Evolutionary conservation across 2,888 invertebrate species (phyloP).

Genomic region (Agapostemon virescens): DNA sequence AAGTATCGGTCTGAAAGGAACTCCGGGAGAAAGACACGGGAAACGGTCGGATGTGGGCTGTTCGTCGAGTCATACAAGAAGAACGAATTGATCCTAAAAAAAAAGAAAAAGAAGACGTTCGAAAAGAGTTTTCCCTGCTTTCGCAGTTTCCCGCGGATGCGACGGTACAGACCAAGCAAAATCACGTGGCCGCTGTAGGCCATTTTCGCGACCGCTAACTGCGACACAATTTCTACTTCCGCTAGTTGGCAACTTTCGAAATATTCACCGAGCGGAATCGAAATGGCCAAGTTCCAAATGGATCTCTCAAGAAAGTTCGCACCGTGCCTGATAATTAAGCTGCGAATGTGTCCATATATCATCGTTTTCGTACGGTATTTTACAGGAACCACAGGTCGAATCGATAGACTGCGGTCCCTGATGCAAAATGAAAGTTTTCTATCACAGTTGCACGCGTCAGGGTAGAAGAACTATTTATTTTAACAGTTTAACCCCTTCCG

Average conservation of each 20-base stretch:
- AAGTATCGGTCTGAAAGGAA: constrained; percentile 50
- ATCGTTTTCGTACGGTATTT: neutral
- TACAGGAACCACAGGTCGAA: neutral
- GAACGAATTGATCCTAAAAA: constrained; percentile 61
- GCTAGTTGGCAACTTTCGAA: neutral
- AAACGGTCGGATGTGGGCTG: constrained; percentile 46
- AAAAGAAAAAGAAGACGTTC: constrained; percentile 61
- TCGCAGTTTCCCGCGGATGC: constrained; percentile 33
- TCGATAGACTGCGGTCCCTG: neutral
- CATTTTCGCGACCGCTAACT: neutral
- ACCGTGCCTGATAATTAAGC: neutral
- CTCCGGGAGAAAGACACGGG: constrained; percentile 35
- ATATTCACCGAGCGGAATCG: constrained; percentile 1
- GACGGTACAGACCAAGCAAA: constrained; percentile 16
- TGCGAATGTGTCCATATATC: neutral
- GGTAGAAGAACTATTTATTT: neutral
- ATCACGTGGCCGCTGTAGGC: neutral
- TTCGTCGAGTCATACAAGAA: constrained; percentile 48
- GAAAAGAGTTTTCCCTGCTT: constrained; percentile 50
- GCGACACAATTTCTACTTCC: constrained; percentile 5
- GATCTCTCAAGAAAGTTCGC: constrained; percentile 3
- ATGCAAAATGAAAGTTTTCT: neutral
- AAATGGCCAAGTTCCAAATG: constrained; percentile 8
- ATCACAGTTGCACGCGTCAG: accelerated
- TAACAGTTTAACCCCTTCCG: too few relatives aligned